A percentile compares a stretch with the other conserved stretches of the same genome.
Conservation (phyloP, 2,888 invertebrate species). For the Drosophila macrospina region DNA sequence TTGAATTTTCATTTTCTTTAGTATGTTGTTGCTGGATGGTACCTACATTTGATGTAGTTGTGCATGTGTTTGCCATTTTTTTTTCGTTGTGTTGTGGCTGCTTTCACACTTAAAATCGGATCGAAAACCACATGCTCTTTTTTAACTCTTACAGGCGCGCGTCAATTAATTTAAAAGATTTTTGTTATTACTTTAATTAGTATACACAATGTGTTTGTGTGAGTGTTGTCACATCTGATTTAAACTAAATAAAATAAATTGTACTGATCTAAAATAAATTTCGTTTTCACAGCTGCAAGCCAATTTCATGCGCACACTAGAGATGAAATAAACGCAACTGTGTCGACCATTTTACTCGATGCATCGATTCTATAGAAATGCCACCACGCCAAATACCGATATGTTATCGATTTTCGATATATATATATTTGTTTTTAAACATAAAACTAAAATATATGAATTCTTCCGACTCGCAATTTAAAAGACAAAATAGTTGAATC, state of each 20-base stretch:
- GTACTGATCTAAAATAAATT: constrained; percentile 38
- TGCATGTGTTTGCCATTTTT: constrained; percentile 79
- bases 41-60: constrained; percentile 75
- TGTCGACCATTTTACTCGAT: constrained; percentile 16
- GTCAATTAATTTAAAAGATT: constrained; percentile 45
- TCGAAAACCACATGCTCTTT: constrained; percentile 65
- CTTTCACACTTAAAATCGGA: constrained; percentile 66
- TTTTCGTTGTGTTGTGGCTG: constrained; percentile 63
- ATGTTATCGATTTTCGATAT: not conserved
- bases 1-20: constrained; percentile 77
- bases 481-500: constrained; percentile 23
- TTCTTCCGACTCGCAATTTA: not conserved
- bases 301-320: constrained; percentile 50
- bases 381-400: not conserved
- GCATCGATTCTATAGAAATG: constrained; percentile 12
- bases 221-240: constrained; percentile 51
- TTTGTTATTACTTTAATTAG: constrained; percentile 47
- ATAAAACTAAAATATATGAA: too few relatives aligned
- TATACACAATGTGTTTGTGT: constrained; percentile 43
- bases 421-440: too few relatives aligned
- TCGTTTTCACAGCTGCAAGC: constrained; percentile 56
- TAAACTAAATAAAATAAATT: constrained; percentile 54
- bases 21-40: constrained; percentile 44
- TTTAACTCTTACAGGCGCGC: constrained; percentile 36
- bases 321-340: constrained; percentile 5